phyloP scores from a whole-genome alignment of 2,888 invertebrate species.

The Abrostola triplasia region DNA sequence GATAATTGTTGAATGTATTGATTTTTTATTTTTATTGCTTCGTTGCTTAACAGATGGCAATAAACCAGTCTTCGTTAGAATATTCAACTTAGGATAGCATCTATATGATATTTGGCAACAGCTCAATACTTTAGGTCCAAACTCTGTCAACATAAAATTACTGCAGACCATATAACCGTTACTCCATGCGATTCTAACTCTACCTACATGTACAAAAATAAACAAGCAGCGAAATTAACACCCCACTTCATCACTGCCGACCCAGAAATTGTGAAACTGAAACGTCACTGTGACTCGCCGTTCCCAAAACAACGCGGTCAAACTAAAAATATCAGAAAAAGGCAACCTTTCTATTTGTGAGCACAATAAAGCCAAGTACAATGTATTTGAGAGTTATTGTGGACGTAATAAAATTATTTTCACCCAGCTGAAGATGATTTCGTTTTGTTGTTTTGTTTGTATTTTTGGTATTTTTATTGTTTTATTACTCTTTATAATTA shows the following conservation, averaged over 20 bases:
- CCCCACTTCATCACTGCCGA: conserved; percentile 30
- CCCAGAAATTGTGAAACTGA: conserved; percentile 41
- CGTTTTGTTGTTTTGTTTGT: not conserved
- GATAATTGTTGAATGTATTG: too few relatives aligned
- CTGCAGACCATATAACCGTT: not conserved
- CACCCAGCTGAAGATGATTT: conserved; percentile 1
- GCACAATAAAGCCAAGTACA: conserved; percentile 16
- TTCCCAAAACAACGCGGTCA: conserved; percentile 30
- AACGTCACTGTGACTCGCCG: conserved; percentile 42
- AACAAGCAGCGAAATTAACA: conserved; percentile 21
- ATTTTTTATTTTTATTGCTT: too few relatives aligned
- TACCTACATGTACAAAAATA: conserved; percentile 11
- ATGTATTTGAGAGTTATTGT: conserved; percentile 28
- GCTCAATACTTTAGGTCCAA: too few relatives aligned
- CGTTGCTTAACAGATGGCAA: too few relatives aligned
- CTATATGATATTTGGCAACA: too few relatives aligned
- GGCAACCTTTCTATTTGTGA: conserved; percentile 12
- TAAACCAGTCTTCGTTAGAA: too few relatives aligned
- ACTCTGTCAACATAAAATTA: too few relatives aligned
- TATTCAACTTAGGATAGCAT: too few relatives aligned
- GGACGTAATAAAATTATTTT: conserved; percentile 22
- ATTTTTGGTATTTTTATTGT: too few relatives aligned
- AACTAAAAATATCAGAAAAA: conserved; percentile 45
- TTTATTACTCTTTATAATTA: too few relatives aligned
- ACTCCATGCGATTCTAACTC: not conserved